These are phyloP conservation scores for Brachionus calyciflorus DNA, from an alignment of 1,140 invertebrate species.

Conservation along the genomic window DNA sequence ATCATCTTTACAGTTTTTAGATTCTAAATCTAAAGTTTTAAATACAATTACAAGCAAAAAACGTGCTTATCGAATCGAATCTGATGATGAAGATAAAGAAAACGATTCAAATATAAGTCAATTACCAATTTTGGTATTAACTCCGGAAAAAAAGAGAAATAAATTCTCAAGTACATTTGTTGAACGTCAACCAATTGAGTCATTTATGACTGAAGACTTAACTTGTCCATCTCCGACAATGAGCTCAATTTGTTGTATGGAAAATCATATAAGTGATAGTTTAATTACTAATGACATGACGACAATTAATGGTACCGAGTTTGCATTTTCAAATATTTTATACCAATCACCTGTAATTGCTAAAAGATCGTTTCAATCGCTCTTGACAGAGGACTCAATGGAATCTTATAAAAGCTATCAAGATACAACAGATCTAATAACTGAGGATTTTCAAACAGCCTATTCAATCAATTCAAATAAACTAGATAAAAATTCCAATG, in stretches of 20 bases:
- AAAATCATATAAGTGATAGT: not conserved
- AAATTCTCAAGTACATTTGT: constrained; percentile 27
- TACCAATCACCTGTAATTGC: not conserved
- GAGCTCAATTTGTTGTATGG: not conserved
- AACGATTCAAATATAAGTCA: not conserved
- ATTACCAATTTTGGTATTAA: constrained; percentile 28
- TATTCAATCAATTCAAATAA: no score
- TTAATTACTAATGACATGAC: not conserved
- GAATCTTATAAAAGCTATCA: not conserved
- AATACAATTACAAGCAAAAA: not conserved
- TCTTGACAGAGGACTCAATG: not conserved
- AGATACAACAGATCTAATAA: not conserved
- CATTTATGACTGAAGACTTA: constrained; percentile 21
- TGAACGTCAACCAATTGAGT: not conserved
- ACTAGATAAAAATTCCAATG: no score
- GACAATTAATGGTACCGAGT: not conserved
- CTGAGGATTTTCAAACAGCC: not conserved
- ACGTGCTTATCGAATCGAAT: not conserved
- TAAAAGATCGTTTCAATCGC: not conserved
- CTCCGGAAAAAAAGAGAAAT: not conserved
- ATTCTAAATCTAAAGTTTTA: not conserved
- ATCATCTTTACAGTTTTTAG: not conserved
- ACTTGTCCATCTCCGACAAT: not conserved
- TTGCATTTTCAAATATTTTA: constrained; percentile 17
- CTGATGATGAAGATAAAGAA: not conserved